Base-by-base conservation (phyloP, 1,140 invertebrate species). In the Rhysida immarginata region DNA sequence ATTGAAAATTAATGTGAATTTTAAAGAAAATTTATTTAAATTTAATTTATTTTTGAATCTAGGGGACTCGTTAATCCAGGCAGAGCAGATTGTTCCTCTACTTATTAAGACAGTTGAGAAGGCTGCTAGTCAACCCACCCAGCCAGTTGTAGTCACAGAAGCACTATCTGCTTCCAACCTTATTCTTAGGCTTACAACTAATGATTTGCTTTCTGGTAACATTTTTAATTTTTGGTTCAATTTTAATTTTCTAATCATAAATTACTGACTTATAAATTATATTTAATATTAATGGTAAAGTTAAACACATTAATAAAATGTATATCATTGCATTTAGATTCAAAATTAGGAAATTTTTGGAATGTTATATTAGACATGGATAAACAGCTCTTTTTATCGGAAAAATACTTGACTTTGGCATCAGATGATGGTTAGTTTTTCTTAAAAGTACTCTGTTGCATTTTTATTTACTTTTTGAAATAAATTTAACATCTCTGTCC, bases 341-440 rank as follows among this genome's bases (percentile, higher is more conserved):
- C 76, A 58, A 74, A 74, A 60, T 65, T 77, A 23, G 71, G 62
- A 44, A 64, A 73, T 16, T 71, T 88, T 55, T 89, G 85, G 84
- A 77, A 72, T 49, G 71, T 80, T 14, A 70, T 87, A 11, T 64
- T 79, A 23, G 82, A 85, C 67, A 69, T 81, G 59, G 80, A 86
- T 21, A 89, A 88, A 64, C 82, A 85, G 61, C 71, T 83, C 48
- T 87, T 90, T 66, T 78, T 88, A 42, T 80, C 82, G 46, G 90
- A 94, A 59, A 87, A 89, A 61, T 84, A 87, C 66, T 69, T 91
- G 26, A 64, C 76, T 13, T 72, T 78, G 20, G 82, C 81, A 43
- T 67, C 75, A n/a, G 78, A 84, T 60, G 84, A 90, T 53, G 72
- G 77, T 78, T 63, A 70, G 69, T 66, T 45, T 29, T 41, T 16